Evolutionary conservation across 1,140 invertebrate species (phyloP).

Genomic region (Ridgeia piscesae): DNA sequence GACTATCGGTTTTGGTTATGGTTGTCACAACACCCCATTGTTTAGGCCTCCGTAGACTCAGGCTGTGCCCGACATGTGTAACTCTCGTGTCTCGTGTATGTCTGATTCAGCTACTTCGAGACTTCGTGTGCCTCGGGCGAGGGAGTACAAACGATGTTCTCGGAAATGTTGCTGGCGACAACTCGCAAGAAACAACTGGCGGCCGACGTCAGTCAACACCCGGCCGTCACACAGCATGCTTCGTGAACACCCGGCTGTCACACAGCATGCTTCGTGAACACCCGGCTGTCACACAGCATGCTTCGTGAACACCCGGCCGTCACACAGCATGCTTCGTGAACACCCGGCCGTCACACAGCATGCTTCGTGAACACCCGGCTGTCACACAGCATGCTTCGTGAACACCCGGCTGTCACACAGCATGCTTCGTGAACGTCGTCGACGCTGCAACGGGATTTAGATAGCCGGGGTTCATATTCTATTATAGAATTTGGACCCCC

Average conservation of each 20-base stretch:
- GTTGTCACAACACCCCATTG: constrained; percentile 12
- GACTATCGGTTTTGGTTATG: too few relatives aligned
- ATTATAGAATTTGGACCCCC: too few relatives aligned
- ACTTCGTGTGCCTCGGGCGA: constrained; percentile 49
- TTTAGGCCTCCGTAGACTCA: not conserved
- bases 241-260: too few relatives aligned
- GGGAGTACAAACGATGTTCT: constrained; percentile 44
- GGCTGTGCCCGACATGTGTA: not conserved
- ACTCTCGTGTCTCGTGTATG: not conserved
- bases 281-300: too few relatives aligned
- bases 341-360: too few relatives aligned
- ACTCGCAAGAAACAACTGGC: not conserved
- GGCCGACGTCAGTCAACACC: not conserved
- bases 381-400: too few relatives aligned
- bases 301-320: not conserved
- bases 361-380: too few relatives aligned
- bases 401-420: not conserved
- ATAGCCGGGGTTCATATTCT: not conserved
- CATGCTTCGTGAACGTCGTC: not conserved
- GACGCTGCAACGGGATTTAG: not conserved
- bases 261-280: not conserved
- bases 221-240: too few relatives aligned
- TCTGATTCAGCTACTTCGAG: constrained; percentile 44
- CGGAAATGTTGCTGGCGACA: constrained; percentile 34
- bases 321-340: not conserved